These are phyloP conservation scores for Lepetodrilus schrolli DNA, from an alignment of 2,888 invertebrate genomes.

Conservation along the genomic window DNA sequence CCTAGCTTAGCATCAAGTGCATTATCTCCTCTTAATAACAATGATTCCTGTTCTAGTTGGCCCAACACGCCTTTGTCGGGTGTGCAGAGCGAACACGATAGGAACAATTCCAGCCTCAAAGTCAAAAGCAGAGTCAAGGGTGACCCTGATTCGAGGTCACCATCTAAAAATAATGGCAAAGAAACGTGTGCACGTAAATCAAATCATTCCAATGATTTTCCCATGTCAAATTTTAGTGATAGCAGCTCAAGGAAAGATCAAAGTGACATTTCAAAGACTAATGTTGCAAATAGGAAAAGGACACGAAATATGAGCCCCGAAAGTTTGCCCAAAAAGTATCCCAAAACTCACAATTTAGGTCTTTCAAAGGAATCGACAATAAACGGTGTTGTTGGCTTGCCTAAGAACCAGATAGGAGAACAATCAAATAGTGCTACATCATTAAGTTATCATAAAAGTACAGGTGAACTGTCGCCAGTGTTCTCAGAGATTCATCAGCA, in stretches of 20 bases:
- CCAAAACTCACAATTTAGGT: conserved; percentile 41
- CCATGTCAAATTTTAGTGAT: conserved; percentile 40
- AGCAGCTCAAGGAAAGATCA: conserved; percentile 46
- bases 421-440: conserved; percentile 29
- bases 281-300: conserved; percentile 53
- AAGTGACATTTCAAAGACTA: conserved; percentile 55
- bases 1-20: background rate
- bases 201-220: conserved; percentile 49
- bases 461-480: background rate
- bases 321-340: conserved; percentile 37
- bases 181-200: conserved; percentile 21
- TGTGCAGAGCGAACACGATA: conserved; percentile 26
- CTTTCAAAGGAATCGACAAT: conserved; percentile 43
- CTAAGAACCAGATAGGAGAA: conserved; percentile 16
- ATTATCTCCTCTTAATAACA: conserved; percentile 11
- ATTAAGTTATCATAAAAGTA: background rate
- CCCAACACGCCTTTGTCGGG: conserved; percentile 38
- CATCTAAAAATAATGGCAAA: conserved; percentile 6
- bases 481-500: conserved; percentile 30
- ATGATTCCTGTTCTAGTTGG: conserved; percentile 41
- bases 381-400: conserved; percentile 37
- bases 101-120: conserved; percentile 38
- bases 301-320: conserved; percentile 33
- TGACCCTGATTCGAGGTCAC: conserved; percentile 25
- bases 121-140: conserved; percentile 33